These are phyloP conservation scores for Chymomyza fuscimana DNA, from an alignment of 2,888 invertebrate genomes.

Conservation along the genomic window DNA sequence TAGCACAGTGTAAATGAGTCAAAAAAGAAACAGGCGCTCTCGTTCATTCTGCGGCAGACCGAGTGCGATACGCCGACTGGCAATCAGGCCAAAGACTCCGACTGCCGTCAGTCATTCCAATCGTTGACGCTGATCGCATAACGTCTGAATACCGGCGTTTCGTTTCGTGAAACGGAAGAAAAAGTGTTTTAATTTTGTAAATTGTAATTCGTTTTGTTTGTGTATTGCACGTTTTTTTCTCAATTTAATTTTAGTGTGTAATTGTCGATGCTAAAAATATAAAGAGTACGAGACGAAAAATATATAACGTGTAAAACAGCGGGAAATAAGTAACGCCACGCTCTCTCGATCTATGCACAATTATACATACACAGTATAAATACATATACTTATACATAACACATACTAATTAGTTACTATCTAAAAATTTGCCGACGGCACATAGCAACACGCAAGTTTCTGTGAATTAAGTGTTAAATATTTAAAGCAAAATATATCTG, in stretches of 20 bases:
- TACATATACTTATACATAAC: constrained; percentile 11
- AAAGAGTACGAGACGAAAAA: constrained; percentile 34
- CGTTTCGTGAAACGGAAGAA: constrained; percentile 29
- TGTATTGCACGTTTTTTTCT: constrained; percentile 34
- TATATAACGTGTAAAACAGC: constrained; percentile 15
- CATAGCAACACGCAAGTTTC: constrained; percentile 49
- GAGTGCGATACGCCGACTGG: constrained; percentile 1
- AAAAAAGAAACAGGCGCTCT: not conserved
- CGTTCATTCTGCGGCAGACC: constrained; percentile 36
- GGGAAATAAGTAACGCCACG: constrained; percentile 56
- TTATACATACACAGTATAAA: not conserved
- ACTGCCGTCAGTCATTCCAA: constrained; percentile 23
- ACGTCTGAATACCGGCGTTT: constrained; percentile 36
- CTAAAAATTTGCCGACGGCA: constrained; percentile 19
- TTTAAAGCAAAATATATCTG: not conserved
- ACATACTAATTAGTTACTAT: constrained; percentile 63
- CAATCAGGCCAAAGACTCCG: constrained; percentile 3
- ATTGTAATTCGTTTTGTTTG: constrained; percentile 22
- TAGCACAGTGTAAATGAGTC: constrained; percentile 47
- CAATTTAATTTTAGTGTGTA: constrained; percentile 61
- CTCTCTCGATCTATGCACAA: constrained; percentile 52
- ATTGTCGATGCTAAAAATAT: constrained; percentile 56
- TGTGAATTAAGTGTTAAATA: not conserved
- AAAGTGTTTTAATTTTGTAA: constrained; percentile 22
- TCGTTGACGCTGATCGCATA: constrained; percentile 49